These are phyloP conservation scores for Hirudinaria manillensis DNA, from an alignment of 2,888 invertebrate genomes.

Conservation along the genomic window DNA sequence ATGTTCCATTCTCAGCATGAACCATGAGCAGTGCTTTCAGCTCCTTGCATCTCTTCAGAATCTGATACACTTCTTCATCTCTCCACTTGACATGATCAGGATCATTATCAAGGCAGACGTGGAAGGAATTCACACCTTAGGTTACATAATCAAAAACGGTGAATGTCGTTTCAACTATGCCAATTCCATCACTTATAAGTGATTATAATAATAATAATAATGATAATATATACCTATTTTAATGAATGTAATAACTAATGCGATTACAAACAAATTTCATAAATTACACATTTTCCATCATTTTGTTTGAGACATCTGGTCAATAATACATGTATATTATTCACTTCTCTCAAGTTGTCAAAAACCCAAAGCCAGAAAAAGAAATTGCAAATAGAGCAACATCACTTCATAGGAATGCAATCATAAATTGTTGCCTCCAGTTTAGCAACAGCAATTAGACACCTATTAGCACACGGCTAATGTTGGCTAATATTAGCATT, in stretches of 20 bases:
- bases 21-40: constrained; percentile 83
- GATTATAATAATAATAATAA: too few relatives aligned
- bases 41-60: constrained; percentile 74
- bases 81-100: constrained; percentile 66
- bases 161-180: too few relatives aligned
- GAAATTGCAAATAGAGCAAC: background rate
- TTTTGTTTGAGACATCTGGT: too few relatives aligned
- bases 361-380: background rate
- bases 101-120: constrained; percentile 95
- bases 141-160: background rate
- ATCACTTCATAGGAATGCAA: too few relatives aligned
- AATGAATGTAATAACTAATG: too few relatives aligned
- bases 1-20: constrained; percentile 93
- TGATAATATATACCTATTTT: too few relatives aligned
- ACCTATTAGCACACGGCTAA: background rate
- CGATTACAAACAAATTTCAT: too few relatives aligned
- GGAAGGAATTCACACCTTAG: constrained; percentile 66
- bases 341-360: background rate
- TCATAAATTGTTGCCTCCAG: too few relatives aligned
- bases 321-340: background rate
- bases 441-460: background rate
- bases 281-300: too few relatives aligned
- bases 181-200: too few relatives aligned
- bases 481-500: background rate
- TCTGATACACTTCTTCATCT: constrained; percentile 81